phyloP scores from a whole-genome alignment of 2,797 vertebrate genomes.

The Astyanax mexicanus region DNA sequence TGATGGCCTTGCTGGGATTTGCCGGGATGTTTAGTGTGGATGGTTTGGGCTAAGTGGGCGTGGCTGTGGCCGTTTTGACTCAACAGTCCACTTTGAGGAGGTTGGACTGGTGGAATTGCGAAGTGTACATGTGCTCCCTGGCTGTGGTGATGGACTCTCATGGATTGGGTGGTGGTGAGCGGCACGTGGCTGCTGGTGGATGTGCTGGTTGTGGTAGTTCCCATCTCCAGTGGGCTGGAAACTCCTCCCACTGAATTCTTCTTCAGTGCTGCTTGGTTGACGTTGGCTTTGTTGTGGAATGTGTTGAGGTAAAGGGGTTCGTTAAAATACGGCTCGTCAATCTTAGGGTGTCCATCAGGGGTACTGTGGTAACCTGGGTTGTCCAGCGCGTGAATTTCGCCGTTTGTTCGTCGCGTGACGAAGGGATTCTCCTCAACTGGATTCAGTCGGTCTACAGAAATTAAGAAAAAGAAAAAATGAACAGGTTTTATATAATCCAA shows the following conservation, averaged over 20 bases:
- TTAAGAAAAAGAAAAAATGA: background rate
- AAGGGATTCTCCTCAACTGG: constrained; percentile 98
- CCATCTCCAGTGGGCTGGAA: constrained; percentile 76
- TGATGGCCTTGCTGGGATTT: constrained; percentile 65
- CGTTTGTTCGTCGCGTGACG: constrained; percentile 90
- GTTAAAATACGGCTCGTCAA: constrained; percentile 92
- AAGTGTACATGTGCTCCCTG: constrained; percentile 69
- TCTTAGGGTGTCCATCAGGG: constrained; percentile 83
- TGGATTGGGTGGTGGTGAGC: constrained; percentile 71
- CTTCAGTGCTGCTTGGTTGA: constrained; percentile 84
- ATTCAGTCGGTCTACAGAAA: constrained; percentile 87
- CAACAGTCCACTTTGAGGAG: constrained; percentile 57
- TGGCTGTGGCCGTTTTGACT: constrained; percentile 66
- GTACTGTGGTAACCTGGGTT: constrained; percentile 92
- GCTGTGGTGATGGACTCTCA: constrained; percentile 68
- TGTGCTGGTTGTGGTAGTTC: constrained; percentile 57
- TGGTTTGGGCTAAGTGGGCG: constrained; percentile 67
- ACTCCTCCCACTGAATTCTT: no score
- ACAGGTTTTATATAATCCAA: no score
- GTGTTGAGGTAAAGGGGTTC: constrained; percentile 97
- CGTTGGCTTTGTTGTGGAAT: constrained; percentile 83
- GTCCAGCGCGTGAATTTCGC: constrained; percentile 92
- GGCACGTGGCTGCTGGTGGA: constrained; percentile 60
- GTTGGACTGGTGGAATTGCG: constrained; percentile 67
- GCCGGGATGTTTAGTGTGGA: constrained; percentile 72